Percentiles rank a stretch among this genome's conserved stretches.
These are phyloP conservation scores for Scrobipalpa costella DNA, from an alignment of 2,888 invertebrate species.

Conservation along the genomic window DNA sequence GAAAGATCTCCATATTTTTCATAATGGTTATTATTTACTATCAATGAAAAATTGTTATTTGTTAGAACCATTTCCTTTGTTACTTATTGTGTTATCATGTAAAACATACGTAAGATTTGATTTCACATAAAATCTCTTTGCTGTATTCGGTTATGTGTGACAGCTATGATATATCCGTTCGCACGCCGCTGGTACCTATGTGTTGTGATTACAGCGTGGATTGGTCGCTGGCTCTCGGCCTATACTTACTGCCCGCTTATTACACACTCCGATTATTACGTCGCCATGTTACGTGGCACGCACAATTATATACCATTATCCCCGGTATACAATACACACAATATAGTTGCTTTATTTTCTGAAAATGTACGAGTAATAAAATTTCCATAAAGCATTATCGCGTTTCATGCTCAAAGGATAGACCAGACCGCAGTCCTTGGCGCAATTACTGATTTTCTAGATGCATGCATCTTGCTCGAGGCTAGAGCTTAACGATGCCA, in stretches of 20 bases:
- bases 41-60: background rate
- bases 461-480: constrained; percentile 31
- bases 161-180: constrained; percentile 59
- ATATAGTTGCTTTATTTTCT: constrained; percentile 19
- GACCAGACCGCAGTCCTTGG: constrained; percentile 10
- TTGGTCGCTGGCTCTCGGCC: constrained; percentile 23
- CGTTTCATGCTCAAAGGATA: constrained; percentile 18
- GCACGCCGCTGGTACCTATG: constrained; percentile 41
- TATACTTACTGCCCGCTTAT: constrained; percentile 29
- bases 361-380: constrained; percentile 8
- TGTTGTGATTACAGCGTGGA: constrained; percentile 50
- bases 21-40: background rate
- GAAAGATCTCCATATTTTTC: background rate
- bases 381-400: constrained; percentile 22
- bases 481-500: constrained; percentile 32
- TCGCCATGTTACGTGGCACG: constrained; percentile 22
- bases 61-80: no score
- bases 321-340: constrained; percentile 17
- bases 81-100: no score
- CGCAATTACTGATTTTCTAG: constrained; percentile 36
- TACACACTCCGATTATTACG: constrained; percentile 25
- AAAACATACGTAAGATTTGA: constrained; percentile 3
- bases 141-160: constrained; percentile 42
- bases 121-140: constrained; percentile 11
- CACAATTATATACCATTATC: constrained; percentile 23